These are phyloP conservation scores for Drosophila limbata DNA, from an alignment of 2,888 invertebrate species.

Conservation along the genomic window DNA sequence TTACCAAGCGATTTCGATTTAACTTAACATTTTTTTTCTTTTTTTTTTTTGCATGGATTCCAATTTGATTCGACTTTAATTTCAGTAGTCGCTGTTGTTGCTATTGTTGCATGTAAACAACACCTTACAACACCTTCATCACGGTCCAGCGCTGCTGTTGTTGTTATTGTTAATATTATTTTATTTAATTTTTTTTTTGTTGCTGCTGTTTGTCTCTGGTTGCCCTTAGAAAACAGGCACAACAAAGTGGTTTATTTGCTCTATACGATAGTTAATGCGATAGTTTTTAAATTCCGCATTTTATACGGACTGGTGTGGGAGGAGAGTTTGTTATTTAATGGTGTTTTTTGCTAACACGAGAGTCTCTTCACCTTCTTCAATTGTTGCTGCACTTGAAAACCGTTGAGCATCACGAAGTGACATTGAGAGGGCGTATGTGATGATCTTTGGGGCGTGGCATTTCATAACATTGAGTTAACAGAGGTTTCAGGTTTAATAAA, in stretches of 20 bases:
- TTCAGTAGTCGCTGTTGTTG: slow-evolving; percentile 36
- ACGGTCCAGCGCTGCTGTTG: slow-evolving; percentile 69
- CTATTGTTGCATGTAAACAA: slow-evolving; percentile 71
- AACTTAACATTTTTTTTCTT: slow-evolving; percentile 40
- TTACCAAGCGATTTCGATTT: slow-evolving; percentile 59
- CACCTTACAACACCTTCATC: slow-evolving; percentile 79
- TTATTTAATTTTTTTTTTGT: not conserved
- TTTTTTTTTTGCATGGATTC: slow-evolving; percentile 24
- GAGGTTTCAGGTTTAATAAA: not conserved
- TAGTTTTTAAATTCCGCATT: slow-evolving; percentile 27
- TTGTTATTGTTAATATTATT: slow-evolving; percentile 23
- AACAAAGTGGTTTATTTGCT: slow-evolving; percentile 18
- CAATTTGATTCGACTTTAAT: slow-evolving; percentile 45
- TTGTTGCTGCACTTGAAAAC: slow-evolving; percentile 19
- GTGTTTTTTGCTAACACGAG: slow-evolving; percentile 13
- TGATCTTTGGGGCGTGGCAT: slow-evolving; percentile 5
- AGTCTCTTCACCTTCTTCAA: slow-evolving; percentile 29
- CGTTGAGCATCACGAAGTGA: slow-evolving; percentile 13
- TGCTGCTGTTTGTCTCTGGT: slow-evolving; percentile 30
- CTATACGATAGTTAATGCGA: slow-evolving; percentile 46
- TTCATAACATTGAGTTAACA: not conserved
- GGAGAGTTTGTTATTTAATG: not conserved
- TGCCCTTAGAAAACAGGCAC: slow-evolving; percentile 10
- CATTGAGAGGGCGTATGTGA: slow-evolving; percentile 2
- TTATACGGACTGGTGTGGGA: not conserved